phyloP scores from a whole-genome alignment of 1,140 invertebrate genomes.

The Bombus waltoni region DNA sequence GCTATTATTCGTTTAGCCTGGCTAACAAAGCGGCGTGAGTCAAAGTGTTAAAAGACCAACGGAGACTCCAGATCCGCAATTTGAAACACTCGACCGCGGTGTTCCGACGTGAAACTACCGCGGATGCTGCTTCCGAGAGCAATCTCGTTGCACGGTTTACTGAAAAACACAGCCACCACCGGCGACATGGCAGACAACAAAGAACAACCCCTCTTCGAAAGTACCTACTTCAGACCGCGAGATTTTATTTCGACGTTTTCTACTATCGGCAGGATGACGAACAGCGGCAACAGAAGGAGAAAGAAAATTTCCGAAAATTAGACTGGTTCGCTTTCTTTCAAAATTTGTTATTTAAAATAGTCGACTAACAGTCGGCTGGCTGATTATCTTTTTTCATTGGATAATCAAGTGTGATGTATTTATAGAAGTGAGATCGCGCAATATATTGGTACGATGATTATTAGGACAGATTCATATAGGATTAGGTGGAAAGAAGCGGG shows the following conservation, averaged over 20 bases:
- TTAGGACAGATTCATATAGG: too few species aligned
- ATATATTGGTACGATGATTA: too few species aligned
- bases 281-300: not conserved
- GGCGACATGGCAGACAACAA: constrained; percentile 15
- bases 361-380: too few species aligned
- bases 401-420: not conserved
- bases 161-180: constrained; percentile 15
- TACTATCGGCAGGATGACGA: not conserved
- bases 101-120: constrained; percentile 14
- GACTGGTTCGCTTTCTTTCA: not conserved
- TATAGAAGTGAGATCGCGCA: too few species aligned
- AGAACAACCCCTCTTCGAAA: constrained; percentile 26
- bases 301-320: not conserved
- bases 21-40: not conserved
- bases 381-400: not conserved
- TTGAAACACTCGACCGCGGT: constrained; percentile 13
- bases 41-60: constrained; percentile 41
- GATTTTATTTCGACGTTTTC: constrained; percentile 20
- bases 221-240: not conserved
- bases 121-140: not conserved
- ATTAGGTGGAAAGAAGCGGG: not conserved
- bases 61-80: constrained; percentile 13
- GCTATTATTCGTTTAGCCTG: not conserved
- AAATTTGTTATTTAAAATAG: not conserved
- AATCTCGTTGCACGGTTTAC: constrained; percentile 40